Base-by-base conservation (phyloP, 2,113 vertebrate genomes). In the Natator depressus region DNA sequence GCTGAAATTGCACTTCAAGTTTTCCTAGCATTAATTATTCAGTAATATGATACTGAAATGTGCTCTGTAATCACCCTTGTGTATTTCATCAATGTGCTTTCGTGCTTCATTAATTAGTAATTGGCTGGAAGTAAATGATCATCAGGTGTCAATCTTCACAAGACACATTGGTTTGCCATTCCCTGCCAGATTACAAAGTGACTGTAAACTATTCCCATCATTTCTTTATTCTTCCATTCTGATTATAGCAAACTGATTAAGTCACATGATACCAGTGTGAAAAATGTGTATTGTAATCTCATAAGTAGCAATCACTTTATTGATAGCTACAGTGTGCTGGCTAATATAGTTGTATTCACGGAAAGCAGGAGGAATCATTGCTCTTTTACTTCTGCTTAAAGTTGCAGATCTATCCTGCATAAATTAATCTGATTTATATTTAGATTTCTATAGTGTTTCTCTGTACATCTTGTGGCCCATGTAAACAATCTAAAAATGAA, bases 51-150 rank as follows among this genome's bases (percentile, higher is more conserved):
- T 96, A 92, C 86, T 96, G 95, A 93, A 97, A 89, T 1, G 1
- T 91, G 80, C 78, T 95, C 65, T 92, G 89, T 94, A 95, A 72
- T 97, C 84, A 91, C 69, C 91, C 59, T 46, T 95, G 84, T 97
- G 87, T 80, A 54, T 88, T 98, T 95, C 84, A 95, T 98, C 87
- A 65, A 1, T 92, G 85, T 95, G 93, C 22, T 88, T 97, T 97
- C 97, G 82, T 96, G 95, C 94, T 97, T 98, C 94, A 97, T 98
- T 98, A 98, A 97, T 96, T 97, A 93, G 72, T 94, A 96, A 97
- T 96, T 96, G 97, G 89, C 89, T 98, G 90, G 86, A 98, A 98
- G 96, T 94, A 97, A 95, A 97, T 91, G 95, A 92, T 98, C 88
- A 97, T 95, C 87, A 96, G 89, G 55, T 96, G 91, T 94, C 90